Evolutionary conservation across 2,888 invertebrate species (phyloP).

Genomic region (Yponomeuta malinellus): DNA sequence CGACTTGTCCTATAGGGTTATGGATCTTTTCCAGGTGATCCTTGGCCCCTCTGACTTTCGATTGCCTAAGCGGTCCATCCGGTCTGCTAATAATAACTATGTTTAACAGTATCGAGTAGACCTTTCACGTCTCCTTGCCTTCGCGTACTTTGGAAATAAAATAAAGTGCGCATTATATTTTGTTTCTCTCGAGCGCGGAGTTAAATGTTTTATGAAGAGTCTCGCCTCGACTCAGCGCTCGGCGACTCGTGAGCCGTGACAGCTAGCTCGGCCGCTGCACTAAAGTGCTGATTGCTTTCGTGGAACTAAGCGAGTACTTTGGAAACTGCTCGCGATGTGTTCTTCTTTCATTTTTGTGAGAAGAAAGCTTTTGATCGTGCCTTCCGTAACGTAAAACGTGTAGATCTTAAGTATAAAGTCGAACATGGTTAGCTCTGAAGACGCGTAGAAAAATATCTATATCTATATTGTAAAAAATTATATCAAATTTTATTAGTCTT

Average conservation of each 20-base stretch:
- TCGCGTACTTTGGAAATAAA: not conserved
- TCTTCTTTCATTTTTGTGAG: not conserved
- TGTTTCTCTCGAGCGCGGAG: not conserved
- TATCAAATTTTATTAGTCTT: too few relatives aligned
- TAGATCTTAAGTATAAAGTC: too few relatives aligned
- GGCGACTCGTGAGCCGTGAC: not conserved
- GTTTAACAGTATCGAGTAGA: not conserved
- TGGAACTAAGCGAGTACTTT: not conserved
- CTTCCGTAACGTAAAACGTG: not conserved
- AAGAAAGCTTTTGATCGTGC: not conserved
- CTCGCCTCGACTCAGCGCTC: not conserved
- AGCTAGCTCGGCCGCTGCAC: not conserved
- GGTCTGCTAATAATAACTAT: not conserved
- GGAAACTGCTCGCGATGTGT: not conserved
- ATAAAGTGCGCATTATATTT: constrained; percentile 1
- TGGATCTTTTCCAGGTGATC: too few relatives aligned
- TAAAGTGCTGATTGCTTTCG: constrained; percentile 3
- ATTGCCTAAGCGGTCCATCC: too few relatives aligned
- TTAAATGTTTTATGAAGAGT: not conserved
- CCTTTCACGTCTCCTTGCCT: not conserved
- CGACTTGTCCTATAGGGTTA: too few relatives aligned
- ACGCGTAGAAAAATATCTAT: too few relatives aligned
- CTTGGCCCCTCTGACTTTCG: too few relatives aligned
- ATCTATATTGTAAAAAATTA: too few relatives aligned
- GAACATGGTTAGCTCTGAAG: too few relatives aligned